These are phyloP conservation scores for Mycetomoellerius zeteki DNA, from an alignment of 1,140 invertebrate genomes.

Conservation along the genomic window DNA sequence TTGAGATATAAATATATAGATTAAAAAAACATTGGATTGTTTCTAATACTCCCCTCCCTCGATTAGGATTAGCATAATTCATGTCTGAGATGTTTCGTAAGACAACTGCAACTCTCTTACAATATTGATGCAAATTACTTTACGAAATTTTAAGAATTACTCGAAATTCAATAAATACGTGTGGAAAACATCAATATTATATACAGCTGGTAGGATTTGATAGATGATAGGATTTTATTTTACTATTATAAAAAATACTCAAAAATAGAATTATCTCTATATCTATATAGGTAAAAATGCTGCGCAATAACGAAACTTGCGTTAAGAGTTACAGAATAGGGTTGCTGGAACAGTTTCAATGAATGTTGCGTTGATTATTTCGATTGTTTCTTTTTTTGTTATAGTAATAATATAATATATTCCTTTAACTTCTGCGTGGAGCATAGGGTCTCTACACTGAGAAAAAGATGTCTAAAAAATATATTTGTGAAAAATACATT, in stretches of 20 bases:
- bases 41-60: not conserved
- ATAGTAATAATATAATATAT: too few species aligned
- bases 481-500: too few species aligned
- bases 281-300: not conserved
- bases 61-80: not conserved
- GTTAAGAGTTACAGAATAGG: too few species aligned
- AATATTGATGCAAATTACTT: not conserved
- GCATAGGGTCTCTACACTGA: too few species aligned
- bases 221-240: not conserved
- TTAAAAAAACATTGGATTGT: not conserved
- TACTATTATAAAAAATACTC: not conserved
- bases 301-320: too few species aligned
- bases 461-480: too few species aligned
- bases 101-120: not conserved
- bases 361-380: not conserved
- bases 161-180: not conserved
- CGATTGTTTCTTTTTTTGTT: not conserved
- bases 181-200: not conserved
- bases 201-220: not conserved
- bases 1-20: not conserved
- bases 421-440: too few species aligned
- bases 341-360: not conserved
- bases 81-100: not conserved
- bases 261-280: not conserved
- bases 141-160: not conserved